These are phyloP conservation scores for Fulmarus glacialis DNA, from an alignment of 2,113 vertebrate species.

Conservation along the genomic window DNA sequence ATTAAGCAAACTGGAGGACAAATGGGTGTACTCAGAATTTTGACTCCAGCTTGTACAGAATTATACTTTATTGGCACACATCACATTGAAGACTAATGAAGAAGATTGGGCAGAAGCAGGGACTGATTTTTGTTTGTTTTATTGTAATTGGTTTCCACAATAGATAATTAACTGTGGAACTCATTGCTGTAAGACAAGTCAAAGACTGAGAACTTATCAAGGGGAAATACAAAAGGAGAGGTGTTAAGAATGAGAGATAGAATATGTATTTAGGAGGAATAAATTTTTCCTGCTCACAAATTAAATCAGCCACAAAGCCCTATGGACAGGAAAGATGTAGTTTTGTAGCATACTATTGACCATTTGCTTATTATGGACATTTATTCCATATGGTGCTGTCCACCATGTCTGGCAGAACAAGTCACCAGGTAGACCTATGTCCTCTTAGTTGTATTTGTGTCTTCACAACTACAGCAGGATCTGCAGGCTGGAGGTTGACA, in stretches of 20 bases:
- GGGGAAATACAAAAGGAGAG: background rate
- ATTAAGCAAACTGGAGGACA: background rate
- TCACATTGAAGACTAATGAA: slow-evolving; percentile 16
- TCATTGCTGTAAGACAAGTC: background rate
- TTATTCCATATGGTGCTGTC: background rate
- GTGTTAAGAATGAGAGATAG: background rate
- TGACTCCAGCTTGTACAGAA: background rate
- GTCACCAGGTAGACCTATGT: background rate
- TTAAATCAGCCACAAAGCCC: background rate
- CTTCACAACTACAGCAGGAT: background rate
- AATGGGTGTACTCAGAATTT: background rate
- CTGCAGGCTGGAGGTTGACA: background rate
- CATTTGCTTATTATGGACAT: background rate
- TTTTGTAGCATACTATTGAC: background rate
- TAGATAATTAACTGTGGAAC: slow-evolving; percentile 35
- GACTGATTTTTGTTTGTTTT: slow-evolving; percentile 17
- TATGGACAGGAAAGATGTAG: background rate
- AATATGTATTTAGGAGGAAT: background rate
- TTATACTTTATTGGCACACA: slow-evolving; percentile 34
- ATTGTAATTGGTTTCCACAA: slow-evolving; percentile 50
- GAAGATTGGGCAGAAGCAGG: background rate
- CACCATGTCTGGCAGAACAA: background rate
- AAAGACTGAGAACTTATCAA: background rate
- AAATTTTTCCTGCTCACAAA: background rate
- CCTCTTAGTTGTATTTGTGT: background rate